Evolutionary conservation across 2,797 vertebrate species (phyloP), one percentile per base, ranked within the genome.

Genomic region (Pangasius macronema): DNA sequence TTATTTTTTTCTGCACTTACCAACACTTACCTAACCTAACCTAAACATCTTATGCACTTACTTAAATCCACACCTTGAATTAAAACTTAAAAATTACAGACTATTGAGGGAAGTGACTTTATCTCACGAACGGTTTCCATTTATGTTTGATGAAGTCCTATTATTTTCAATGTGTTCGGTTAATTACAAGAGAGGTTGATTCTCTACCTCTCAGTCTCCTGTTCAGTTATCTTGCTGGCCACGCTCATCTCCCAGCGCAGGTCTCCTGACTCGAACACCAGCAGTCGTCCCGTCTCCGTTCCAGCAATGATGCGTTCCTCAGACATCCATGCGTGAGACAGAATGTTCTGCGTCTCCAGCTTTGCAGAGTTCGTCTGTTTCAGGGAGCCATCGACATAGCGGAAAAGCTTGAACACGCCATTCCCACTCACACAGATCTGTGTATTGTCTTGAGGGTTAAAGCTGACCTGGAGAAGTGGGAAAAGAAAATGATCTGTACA

Each of bases 251-350:
- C 97, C 96, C 95, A 97, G 14, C 93, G 94, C 49, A 96, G 93
- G 42, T 97, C 95, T 86, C 97, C 97, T 33, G 94, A 96, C 91
- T 98, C 96, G 90, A 97, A 97, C 92, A 97, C 93, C 88, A 93
- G 92, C 88, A 99, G 96, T 68, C 91, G 96, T 80, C 98, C 98
- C 0, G 87, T 93, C 90, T 97, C 97, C 0, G 97, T 99, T 70
- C 98, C 97, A 3, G 96, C 96, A 0, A 99, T 85, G 87, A 99
- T 92, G 83, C 93, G 94, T 53, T 97, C 95, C 11, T 95, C 92
- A 0, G 96, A 94, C 86, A 97, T 88, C 98, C 98, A 99, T 57
- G 95, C 88, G 39, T 99, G 98, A 83, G 97, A 97, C 88, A 98
- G 93, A 89, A 97, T 95, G 92, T 97, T 97, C 27, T 96, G 92